Base-by-base conservation (phyloP, 2,888 invertebrate genomes). In the Euspilapteryx auroguttella region DNA sequence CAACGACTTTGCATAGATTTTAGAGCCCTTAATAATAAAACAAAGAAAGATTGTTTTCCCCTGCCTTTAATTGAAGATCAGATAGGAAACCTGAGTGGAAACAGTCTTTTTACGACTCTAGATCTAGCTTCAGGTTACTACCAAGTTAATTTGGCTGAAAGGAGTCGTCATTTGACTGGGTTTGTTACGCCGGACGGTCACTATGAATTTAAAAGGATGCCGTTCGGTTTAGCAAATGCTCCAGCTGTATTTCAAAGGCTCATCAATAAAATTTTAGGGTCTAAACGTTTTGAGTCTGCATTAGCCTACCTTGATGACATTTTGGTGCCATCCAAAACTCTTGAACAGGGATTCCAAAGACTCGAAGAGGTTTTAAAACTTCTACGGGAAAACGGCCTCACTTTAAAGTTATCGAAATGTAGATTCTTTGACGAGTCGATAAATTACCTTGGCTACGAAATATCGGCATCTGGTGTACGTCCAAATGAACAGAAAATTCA, bases 361-460 rank as follows among this genome's bases (percentile, higher is more conserved):
- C 12, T 35, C 12, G 17, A 24, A 29, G 10, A 20, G 2, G 37
- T 41, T 10, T 21, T 42, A 3, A 23, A 29, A 26, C n/a, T 35
- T 10, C 22, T 34, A n/a, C 14, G 14, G 22, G 14, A 36, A 20
- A 29, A 29, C 22, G 38, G 39, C 3, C 9, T 42, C 5, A 32
- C 31, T 6, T 25, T 43, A 7, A 42, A 39, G 12, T 29, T 34
- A 27, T 9, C 17, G 3, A 41, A 42, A 27, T 42, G 42, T 14
- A 25, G 31, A 13, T 44, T 42, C 27, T 25, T 42, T 11, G 27
- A 31, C 23, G 28, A 12, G 10, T 29, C 24, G 7, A 37, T 43
- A 12, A 33, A 34, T 5, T 45, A 33, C 32, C 22, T 44, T 14
- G 46, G 44, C 5, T 39, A 40, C 15, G 30, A 35, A 7, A 36